Base-by-base conservation (phyloP, 2,113 vertebrate species). In the Mystacornis crossleyi region DNA sequence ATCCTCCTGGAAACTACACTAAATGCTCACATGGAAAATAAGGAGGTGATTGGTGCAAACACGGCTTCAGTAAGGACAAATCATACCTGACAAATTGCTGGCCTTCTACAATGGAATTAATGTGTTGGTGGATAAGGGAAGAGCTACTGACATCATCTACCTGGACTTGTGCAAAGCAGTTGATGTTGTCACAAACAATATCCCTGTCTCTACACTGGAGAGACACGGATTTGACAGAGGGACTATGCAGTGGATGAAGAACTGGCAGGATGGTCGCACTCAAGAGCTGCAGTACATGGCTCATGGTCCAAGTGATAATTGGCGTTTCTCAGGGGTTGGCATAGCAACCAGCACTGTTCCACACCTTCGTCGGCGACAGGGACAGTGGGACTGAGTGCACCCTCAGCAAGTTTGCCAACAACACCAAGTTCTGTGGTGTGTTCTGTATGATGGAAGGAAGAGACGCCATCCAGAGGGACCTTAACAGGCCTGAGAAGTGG, bases 341-440 rank as follows among this genome's bases (percentile, higher is more conserved):
- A 18, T 14, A 64, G 66, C 31, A 34, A 72, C 42, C 48, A 80
- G 66, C 42, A 55, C 34, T 31, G 18, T 26, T 42, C 31, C 58
- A 71, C 34, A 31, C 31, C n/a, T 55, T 31, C 6, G 4, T 1
- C 0, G 0, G 57, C 3, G 7, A 42, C 13, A 14, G 1, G 10
- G 40, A 55, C 48, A 31, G 29, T 8, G 20, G 29, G 48, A 42
- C 0, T 64, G 29, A 62, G 25, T 3, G 6, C 42, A 48, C 13
- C 10, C 54, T 34, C 24, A 45, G 40, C 57, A 71, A 31, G 34
- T 42, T 1, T 55, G 57, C 48, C 74, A 87, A 31, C n/a, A 86
- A 1, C 18, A n/a, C 24, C 48, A 40, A 47, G 29, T 19, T 61
- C 48, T 48, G 0, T 15, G 31, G 40, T 34, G 17, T 18, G 29